Evolutionary conservation across 2,888 invertebrate species (phyloP).

Genomic region (Cylloceria caligata): DNA sequence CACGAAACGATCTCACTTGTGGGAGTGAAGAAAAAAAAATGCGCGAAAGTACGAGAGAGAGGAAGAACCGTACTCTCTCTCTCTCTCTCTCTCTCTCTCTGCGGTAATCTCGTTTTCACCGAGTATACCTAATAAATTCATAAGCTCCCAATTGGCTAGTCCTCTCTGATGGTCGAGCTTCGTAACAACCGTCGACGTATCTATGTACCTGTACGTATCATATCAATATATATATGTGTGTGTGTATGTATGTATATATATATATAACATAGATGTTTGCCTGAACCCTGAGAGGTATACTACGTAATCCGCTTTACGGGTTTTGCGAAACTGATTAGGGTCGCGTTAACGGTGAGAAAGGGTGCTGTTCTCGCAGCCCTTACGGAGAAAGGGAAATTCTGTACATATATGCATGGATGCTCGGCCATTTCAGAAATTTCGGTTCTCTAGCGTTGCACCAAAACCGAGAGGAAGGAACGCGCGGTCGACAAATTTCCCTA

Average conservation of each 20-base stretch:
- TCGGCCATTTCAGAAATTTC: conserved; percentile 62
- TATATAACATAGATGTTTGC: conserved; percentile 46
- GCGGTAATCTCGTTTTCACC: conserved; percentile 64
- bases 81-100: no score
- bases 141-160: conserved; percentile 65
- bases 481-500: conserved; percentile 68
- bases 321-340: conserved; percentile 71
- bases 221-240: conserved; percentile 7
- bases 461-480: conserved; percentile 24
- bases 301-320: conserved; percentile 70
- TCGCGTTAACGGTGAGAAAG: conserved; percentile 69
- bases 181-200: conserved; percentile 62
- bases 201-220: background rate
- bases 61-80: no score
- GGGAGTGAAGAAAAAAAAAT: background rate
- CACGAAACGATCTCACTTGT: conserved; percentile 40
- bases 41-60: background rate
- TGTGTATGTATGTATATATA: conserved; percentile 5
- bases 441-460: conserved; percentile 1
- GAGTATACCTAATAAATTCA: conserved; percentile 69
- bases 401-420: conserved; percentile 30
- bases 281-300: conserved; percentile 61
- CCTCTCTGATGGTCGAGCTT: conserved; percentile 44
- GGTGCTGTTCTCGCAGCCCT: conserved; percentile 44
- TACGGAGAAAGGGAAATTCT: conserved; percentile 54